phyloP scores from a whole-genome alignment of 1,140 invertebrate genomes.

The Drosophila sulfurigaster region DNA sequence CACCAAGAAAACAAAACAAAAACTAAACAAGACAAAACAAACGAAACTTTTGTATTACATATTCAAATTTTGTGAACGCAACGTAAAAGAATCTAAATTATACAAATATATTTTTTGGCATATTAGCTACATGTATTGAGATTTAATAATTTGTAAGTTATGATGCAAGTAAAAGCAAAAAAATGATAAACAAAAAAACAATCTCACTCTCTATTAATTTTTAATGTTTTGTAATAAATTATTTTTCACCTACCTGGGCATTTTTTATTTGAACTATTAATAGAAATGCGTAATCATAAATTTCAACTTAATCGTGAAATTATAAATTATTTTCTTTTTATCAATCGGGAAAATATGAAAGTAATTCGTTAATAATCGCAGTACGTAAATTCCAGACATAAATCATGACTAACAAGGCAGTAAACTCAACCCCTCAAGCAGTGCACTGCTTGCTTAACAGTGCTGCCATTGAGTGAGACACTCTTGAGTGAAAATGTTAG shows the following conservation, averaged over 20 bases:
- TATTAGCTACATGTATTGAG: conserved; percentile 60
- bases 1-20: conserved; percentile 22
- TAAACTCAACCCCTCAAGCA: too few relatives aligned
- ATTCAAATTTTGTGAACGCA: conserved; percentile 55
- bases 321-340: too few relatives aligned
- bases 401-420: too few relatives aligned
- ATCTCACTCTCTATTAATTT: conserved; percentile 68
- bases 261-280: conserved; percentile 6
- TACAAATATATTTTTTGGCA: conserved; percentile 57
- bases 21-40: conserved; percentile 25
- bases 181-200: conserved; percentile 21
- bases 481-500: too few relatives aligned
- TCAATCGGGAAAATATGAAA: too few relatives aligned
- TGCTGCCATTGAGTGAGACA: too few relatives aligned
- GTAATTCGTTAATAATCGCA: too few relatives aligned
- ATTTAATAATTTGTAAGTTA: conserved; percentile 61
- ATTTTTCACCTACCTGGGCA: conserved; percentile 53
- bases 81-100: conserved; percentile 54
- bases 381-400: too few relatives aligned
- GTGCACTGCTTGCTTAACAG: too few relatives aligned
- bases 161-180: conserved; percentile 26
- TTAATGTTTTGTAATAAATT: conserved; percentile 73
- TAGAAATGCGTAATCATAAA: background rate
- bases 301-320: too few relatives aligned
- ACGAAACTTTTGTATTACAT: conserved; percentile 44